Conservation (phyloP, 1,140 invertebrate genomes). For the Cydia strobilella region DNA sequence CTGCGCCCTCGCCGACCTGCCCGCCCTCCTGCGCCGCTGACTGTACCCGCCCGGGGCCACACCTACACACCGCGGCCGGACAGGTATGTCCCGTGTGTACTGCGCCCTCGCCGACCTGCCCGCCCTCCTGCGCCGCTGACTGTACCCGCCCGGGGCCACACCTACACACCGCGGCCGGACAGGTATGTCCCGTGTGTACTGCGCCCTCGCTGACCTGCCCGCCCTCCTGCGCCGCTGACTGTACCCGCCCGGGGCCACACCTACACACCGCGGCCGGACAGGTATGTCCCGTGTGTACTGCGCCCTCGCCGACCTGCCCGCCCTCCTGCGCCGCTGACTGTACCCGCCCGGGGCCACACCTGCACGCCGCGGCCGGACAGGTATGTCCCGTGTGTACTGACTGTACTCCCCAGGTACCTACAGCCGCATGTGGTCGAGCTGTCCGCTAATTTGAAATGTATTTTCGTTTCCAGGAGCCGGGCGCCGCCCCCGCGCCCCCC, state of each 20-base stretch:
- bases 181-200: slow-evolving; percentile 59
- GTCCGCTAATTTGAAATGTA: neutral
- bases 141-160: neutral
- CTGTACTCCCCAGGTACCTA: no score
- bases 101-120: slow-evolving; percentile 90
- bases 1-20: slow-evolving; percentile 91
- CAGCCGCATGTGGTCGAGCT: no score
- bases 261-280: no score
- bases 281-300: slow-evolving; percentile 76
- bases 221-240: slow-evolving; percentile 75
- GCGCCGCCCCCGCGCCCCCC: slow-evolving; percentile 27
- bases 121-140: slow-evolving; percentile 75
- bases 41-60: slow-evolving; percentile 30
- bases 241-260: slow-evolving; percentile 10
- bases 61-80: no score
- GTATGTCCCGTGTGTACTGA: no score
- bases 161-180: no score
- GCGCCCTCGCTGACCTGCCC: slow-evolving; percentile 89
- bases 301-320: slow-evolving; percentile 87
- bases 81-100: neutral
- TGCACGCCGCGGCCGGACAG: no score
- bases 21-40: slow-evolving; percentile 75
- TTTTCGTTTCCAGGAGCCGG: neutral
- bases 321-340: slow-evolving; percentile 73
- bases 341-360: slow-evolving; percentile 1